Evolutionary conservation across 92 coral and sea anemone genomes (phyloP).

Genomic region (Palythoa caribaeorum): DNA sequence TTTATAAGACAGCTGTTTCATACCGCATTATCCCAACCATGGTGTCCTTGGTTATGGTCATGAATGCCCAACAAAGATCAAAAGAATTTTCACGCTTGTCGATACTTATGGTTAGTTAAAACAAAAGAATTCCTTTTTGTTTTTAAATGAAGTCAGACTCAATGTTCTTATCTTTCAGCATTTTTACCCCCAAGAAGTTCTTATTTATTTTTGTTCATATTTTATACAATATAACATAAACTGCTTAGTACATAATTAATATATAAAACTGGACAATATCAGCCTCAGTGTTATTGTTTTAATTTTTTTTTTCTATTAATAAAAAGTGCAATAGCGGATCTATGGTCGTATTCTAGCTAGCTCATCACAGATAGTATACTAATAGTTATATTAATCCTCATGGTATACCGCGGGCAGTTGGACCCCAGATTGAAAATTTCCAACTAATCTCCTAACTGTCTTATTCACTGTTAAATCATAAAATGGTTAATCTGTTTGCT

Average conservation of each 20-base stretch:
- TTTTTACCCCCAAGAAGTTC: not conserved
- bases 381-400: no score
- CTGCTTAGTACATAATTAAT: not conserved
- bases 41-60: conserved; percentile 52
- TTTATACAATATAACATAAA: not conserved
- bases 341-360: no score
- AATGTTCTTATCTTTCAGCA: not conserved
- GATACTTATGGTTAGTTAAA: conserved; percentile 44
- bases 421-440: no score
- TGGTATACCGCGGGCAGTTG: no score
- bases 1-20: conserved; percentile 30
- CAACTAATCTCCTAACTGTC: not conserved
- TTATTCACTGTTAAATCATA: not conserved
- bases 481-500: not conserved
- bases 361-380: no score
- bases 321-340: no score
- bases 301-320: no score
- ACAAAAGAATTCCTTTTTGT: not conserved
- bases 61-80: conserved; percentile 44
- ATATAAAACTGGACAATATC: not conserved
- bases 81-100: conserved; percentile 40
- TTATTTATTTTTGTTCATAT: not conserved
- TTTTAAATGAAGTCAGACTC: not conserved
- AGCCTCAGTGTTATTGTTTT: no score
- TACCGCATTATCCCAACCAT: conserved; percentile 49